These are phyloP conservation scores for Mionectes olivaceus DNA, from an alignment of 2,797 vertebrate species.

Conservation along the genomic window DNA sequence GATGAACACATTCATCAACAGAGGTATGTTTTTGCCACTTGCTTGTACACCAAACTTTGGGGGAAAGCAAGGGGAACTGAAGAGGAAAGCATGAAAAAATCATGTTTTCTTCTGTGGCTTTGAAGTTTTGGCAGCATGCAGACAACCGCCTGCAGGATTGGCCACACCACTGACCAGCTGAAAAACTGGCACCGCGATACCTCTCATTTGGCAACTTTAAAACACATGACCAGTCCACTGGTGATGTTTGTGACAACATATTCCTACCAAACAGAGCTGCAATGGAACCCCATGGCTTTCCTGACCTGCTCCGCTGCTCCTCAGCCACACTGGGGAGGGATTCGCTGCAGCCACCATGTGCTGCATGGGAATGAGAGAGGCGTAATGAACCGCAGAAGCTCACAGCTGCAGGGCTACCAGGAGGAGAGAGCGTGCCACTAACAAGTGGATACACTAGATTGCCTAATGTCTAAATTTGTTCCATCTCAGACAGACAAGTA, in stretches of 20 bases:
- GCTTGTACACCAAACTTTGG: background rate
- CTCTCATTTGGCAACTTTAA: background rate
- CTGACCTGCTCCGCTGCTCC: background rate
- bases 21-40: background rate
- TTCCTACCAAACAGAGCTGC: background rate
- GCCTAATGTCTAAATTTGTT: background rate
- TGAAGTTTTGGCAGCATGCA: background rate
- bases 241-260: background rate
- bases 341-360: background rate
- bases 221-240: accelerated
- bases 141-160: background rate
- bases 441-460: background rate
- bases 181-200: background rate
- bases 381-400: background rate
- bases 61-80: background rate
- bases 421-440: background rate
- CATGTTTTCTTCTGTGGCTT: accelerated
- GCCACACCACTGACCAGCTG: background rate
- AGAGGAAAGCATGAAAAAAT: background rate
- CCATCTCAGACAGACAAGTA: background rate
- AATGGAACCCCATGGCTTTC: background rate
- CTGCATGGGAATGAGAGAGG: background rate
- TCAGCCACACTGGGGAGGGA: background rate
- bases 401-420: background rate
- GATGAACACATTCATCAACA: background rate